phyloP scores from a whole-genome alignment of 2,888 invertebrate genomes.

The Didymodactylos carnosus region DNA sequence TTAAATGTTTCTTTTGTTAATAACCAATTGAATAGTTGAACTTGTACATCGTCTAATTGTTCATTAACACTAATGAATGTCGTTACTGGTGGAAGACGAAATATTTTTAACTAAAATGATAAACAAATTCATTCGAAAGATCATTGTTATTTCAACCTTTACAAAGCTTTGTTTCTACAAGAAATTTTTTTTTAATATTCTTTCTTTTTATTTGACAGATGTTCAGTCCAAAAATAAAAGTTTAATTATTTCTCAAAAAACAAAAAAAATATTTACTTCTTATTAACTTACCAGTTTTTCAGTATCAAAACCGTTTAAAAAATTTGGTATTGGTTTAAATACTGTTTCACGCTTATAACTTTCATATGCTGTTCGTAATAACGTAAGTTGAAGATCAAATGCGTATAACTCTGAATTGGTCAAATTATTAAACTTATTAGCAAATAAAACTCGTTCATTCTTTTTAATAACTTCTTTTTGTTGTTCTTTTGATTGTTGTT shows the following conservation, averaged over 20 bases:
- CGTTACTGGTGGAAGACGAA: not conserved
- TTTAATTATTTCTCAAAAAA: no score
- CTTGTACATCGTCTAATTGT: not conserved
- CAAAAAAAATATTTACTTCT: no score
- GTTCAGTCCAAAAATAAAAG: no score
- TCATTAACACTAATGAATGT: not conserved
- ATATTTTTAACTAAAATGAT: not conserved
- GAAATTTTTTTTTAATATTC: no score
- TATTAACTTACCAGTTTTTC: not conserved
- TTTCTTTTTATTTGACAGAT: no score
- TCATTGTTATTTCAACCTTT: no score
- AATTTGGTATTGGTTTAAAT: slow-evolving; percentile 50
- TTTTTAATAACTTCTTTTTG: no score
- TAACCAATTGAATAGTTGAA: not conserved
- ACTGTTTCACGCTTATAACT: slow-evolving; percentile 56
- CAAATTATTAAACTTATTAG: not conserved
- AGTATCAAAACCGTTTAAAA: not conserved
- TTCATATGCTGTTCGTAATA: slow-evolving; percentile 55
- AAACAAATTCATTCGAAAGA: no score
- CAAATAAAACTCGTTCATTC: no score
- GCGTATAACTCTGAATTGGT: slow-evolving; percentile 18
- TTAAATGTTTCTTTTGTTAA: not conserved
- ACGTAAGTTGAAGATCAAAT: slow-evolving; percentile 53
- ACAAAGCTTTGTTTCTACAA: no score
- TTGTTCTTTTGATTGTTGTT: no score